These are phyloP conservation scores for Rhingia campestris DNA, from an alignment of 2,888 invertebrate species.

Conservation along the genomic window DNA sequence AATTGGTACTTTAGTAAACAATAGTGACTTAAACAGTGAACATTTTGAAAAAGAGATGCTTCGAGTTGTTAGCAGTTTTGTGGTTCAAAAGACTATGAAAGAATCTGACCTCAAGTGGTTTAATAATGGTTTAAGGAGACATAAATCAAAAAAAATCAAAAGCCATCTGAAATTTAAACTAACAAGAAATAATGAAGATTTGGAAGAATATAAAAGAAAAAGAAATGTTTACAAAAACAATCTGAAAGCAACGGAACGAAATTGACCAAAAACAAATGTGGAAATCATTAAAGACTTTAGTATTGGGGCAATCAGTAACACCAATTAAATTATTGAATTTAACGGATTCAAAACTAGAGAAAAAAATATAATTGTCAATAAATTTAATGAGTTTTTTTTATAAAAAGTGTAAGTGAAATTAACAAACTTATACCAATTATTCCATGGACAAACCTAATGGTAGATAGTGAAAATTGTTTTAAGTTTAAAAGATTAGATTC, in stretches of 20 bases:
- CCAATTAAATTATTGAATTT: slow-evolving; percentile 9
- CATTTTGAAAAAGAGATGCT: slow-evolving; percentile 16
- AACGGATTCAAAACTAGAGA: not conserved
- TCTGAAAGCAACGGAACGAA: not conserved
- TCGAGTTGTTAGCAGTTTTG: not conserved
- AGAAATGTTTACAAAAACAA: slow-evolving; percentile 19
- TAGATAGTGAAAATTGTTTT: not conserved
- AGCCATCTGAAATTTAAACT: too few relatives aligned
- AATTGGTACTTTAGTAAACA: not conserved
- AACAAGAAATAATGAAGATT: too few relatives aligned
- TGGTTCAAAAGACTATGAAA: slow-evolving; percentile 1
- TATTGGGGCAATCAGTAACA: not conserved
- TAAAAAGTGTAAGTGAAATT: not conserved
- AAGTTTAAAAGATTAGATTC: too few relatives aligned
- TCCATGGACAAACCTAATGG: not conserved
- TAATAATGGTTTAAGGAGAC: not conserved
- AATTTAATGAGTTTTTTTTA: too few relatives aligned
- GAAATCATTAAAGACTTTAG: slow-evolving; percentile 12
- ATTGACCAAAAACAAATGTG: slow-evolving; percentile 34
- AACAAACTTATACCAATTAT: not conserved
- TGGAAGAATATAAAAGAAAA: too few relatives aligned
- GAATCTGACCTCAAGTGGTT: not conserved
- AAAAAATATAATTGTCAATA: slow-evolving; percentile 3
- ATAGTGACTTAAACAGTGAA: slow-evolving; percentile 1
- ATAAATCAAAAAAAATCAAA: too few relatives aligned